Base-by-base conservation (phyloP, 2,888 invertebrate species). In the Heterodera filipjevi region DNA sequence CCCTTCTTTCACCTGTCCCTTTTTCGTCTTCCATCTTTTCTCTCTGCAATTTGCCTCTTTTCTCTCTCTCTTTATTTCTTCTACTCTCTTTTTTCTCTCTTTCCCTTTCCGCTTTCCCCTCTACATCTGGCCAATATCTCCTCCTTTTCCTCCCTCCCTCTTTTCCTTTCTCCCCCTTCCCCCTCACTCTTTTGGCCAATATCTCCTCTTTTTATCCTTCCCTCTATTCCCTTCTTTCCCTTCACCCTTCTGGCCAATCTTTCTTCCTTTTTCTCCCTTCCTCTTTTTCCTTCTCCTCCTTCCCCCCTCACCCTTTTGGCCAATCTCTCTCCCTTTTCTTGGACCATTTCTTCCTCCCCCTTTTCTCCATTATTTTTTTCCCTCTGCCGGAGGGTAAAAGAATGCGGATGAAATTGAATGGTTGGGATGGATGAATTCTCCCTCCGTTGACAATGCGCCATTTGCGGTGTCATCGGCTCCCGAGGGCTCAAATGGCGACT, bases 391-490 rank as follows among this genome's bases (percentile, higher is more conserved):
- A 59, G 59, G 59, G 59, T 59, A 27, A 59, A 59, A 59, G 59
- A 59, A 59, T 59, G 59, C 59, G 59, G 59, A 59, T 59, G 59
- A 59, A 59, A 59, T 59, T 59, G 59, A 59, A 59, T 59, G 59
- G 59, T n/a, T 59, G 59, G 59, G 59, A 59, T 59, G n/a, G 59
- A 59, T 59, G 59, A n/a, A 59, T 59, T 59, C 59, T 27, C 27
- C 59, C n/a, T n/a, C n/a, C 59, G 59, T 27, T 59, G 59, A 59
- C 59, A 59, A 59, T 59, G 59, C 59, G 3, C 59, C 59, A 59
- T 59, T 59, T 59, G 59, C 59, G 59, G 59, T 59, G 59, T 27
- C 59, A 59, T 59, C 59, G 59, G 59, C 59, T 59, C 59, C 59
- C 59, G 59, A 59, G 59, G 59, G 59, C 59, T 59, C 59, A 59